Conservation (phyloP, 2,113 vertebrate genomes). For the Calidris pugnax region DNA sequence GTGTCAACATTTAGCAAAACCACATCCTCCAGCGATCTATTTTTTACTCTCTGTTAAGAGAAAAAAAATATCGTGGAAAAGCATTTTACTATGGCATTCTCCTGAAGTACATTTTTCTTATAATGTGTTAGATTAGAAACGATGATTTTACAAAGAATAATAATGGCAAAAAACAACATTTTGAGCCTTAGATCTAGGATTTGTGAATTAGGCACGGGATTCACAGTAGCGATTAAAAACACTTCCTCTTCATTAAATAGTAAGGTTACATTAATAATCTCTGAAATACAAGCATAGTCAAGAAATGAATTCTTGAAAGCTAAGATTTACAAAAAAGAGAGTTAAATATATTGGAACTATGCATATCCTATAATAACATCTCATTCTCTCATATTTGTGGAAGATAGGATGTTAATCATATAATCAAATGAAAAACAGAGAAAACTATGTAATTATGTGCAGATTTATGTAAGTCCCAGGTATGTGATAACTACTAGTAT, state of each 20-base stretch:
- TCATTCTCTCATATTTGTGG: background rate
- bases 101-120: background rate
- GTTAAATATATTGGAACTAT: background rate
- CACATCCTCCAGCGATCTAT: conserved; percentile 91
- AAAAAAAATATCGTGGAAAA: background rate
- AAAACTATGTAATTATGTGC: background rate
- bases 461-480: background rate
- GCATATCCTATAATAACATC: background rate
- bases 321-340: background rate
- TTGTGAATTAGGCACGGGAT: background rate
- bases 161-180: background rate
- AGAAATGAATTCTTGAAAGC: background rate
- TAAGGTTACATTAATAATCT: background rate
- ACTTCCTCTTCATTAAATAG: background rate
- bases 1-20: conserved; percentile 95
- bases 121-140: background rate
- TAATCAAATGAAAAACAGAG: background rate
- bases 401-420: background rate
- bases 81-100: background rate
- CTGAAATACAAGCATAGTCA: background rate
- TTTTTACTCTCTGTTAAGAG: conserved; percentile 85
- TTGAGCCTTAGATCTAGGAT: background rate
- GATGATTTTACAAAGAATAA: background rate
- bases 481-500: background rate
- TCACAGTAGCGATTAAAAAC: background rate